Conservation (phyloP, 2,113 vertebrate species). For the Hipposideros armiger region DNA sequence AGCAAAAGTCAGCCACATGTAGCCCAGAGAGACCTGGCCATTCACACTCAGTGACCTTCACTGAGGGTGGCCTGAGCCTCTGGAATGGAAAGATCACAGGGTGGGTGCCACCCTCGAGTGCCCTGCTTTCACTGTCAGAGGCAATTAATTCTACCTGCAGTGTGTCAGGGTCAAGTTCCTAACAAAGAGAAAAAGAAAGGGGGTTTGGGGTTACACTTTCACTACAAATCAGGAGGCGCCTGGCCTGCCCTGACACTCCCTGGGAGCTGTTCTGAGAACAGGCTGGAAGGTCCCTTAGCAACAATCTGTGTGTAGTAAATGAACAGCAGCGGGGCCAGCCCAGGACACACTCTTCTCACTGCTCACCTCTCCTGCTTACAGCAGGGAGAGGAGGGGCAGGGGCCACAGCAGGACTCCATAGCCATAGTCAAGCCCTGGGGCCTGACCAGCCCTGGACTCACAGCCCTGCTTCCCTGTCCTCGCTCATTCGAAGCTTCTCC, state of each 20-base stretch:
- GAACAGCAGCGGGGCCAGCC: not conserved
- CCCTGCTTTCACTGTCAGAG: not conserved
- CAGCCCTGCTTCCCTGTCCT: not conserved
- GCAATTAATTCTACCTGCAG: not conserved
- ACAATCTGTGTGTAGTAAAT: constrained; percentile 47
- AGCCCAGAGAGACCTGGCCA: not conserved
- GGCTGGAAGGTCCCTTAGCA: not conserved
- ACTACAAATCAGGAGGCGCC: not conserved
- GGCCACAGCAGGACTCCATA: not conserved
- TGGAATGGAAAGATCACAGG: not conserved
- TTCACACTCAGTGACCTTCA: not conserved
- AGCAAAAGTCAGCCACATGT: not conserved
- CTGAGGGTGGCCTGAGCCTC: not conserved
- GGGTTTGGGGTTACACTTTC: not conserved
- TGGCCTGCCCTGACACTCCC: not conserved
- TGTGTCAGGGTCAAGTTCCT: not conserved
- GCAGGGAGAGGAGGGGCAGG: not conserved
- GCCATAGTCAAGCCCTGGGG: not conserved
- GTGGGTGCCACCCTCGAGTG: not conserved
- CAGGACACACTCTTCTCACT: not conserved
- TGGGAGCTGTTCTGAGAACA: not conserved
- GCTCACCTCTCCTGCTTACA: not conserved
- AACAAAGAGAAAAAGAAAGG: not conserved
- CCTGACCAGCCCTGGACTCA: not conserved
- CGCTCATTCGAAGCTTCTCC: not conserved